Evolutionary conservation across 2,113 vertebrate genomes (phyloP).

Genomic region (Poecilia latipinna): DNA sequence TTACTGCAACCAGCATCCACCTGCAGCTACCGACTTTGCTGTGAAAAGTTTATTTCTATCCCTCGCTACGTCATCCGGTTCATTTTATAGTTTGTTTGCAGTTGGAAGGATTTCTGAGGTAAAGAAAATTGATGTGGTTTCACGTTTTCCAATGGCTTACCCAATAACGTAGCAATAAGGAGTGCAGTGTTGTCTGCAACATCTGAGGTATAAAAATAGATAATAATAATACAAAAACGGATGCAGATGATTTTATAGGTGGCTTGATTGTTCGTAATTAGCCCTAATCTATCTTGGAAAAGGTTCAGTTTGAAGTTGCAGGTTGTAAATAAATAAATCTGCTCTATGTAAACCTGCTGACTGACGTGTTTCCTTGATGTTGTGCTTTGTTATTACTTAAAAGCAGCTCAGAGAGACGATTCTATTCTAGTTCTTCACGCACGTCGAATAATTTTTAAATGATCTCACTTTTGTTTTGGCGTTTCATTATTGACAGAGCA

Average conservation of each 20-base stretch:
- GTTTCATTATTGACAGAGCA: constrained; percentile 15
- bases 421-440: not conserved
- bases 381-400: not conserved
- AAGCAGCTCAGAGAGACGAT: constrained; percentile 1
- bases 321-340: not conserved
- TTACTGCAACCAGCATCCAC: constrained; percentile 3
- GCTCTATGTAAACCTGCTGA: not conserved
- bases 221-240: not conserved
- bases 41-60: constrained; percentile 2
- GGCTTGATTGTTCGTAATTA: no score
- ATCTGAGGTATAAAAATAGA: not conserved
- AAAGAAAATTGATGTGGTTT: no score
- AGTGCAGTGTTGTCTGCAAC: not conserved
- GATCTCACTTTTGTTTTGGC: constrained; percentile 1
- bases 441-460: constrained; percentile 6
- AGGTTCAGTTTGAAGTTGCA: not conserved
- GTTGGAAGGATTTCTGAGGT: no score
- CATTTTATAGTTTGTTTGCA: not conserved
- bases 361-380: not conserved
- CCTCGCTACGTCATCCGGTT: not conserved
- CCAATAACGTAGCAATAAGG: not conserved
- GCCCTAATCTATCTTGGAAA: not conserved
- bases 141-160: no score
- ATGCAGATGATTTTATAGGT: not conserved
- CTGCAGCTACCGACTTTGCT: constrained; percentile 2